These are phyloP conservation scores for Hiodon alosoides DNA, from an alignment of 2,113 vertebrate species.

Conservation along the genomic window DNA sequence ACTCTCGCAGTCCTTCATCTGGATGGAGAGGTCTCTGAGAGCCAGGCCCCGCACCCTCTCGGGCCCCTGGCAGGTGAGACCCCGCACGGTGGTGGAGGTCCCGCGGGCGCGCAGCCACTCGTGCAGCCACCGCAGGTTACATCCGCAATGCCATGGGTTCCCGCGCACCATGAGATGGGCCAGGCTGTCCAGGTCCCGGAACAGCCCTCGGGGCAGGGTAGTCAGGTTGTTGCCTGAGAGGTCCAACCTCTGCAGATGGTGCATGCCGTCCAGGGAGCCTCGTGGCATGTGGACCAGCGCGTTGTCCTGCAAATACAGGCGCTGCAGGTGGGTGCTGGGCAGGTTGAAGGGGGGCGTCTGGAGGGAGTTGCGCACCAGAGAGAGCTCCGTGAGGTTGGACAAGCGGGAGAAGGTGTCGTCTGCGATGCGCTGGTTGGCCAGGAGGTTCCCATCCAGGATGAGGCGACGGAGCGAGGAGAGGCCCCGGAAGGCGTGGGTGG, in stretches of 20 bases:
- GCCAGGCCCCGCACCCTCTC: conserved; percentile 79
- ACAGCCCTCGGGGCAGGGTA: conserved; percentile 79
- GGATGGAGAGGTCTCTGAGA: conserved; percentile 72
- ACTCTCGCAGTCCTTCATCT: conserved; percentile 83
- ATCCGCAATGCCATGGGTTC: conserved; percentile 95
- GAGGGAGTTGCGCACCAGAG: conserved; percentile 82
- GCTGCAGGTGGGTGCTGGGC: conserved; percentile 73
- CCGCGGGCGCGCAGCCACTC: conserved; percentile 82
- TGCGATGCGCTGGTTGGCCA: conserved; percentile 90
- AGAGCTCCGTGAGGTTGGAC: conserved; percentile 84
- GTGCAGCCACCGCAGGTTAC: conserved; percentile 82
- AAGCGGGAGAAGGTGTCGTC: conserved; percentile 91
- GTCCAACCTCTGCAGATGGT: conserved; percentile 73
- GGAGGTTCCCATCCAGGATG: conserved; percentile 87
- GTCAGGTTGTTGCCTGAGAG: conserved; percentile 92
- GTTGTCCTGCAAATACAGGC: conserved; percentile 85
- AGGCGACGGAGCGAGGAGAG: conserved; percentile 76
- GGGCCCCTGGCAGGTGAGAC: conserved; percentile 82
- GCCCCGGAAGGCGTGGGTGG: conserved; percentile 83
- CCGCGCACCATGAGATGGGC: conserved; percentile 79
- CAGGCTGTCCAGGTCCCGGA: conserved; percentile 79
- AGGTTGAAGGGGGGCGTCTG: conserved; percentile 81
- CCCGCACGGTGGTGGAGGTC: conserved; percentile 75
- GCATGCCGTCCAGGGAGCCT: conserved; percentile 77
- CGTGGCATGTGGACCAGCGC: conserved; percentile 82